Evolutionary conservation across 2,113 vertebrate genomes (phyloP).

Genomic region (Drymodes brunneopygia): DNA sequence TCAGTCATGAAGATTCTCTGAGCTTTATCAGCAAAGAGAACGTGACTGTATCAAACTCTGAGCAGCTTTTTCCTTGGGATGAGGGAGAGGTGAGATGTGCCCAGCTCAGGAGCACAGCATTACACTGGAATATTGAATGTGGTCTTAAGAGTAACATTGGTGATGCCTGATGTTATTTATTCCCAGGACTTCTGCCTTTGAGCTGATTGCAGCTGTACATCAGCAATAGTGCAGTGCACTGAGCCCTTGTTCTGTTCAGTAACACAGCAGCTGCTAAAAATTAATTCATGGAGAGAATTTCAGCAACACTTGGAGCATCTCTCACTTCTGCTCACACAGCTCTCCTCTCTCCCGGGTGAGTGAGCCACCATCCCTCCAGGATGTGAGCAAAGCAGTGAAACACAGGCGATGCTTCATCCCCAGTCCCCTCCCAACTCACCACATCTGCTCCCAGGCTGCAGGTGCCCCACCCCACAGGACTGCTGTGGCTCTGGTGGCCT

Average conservation of each 20-base stretch:
- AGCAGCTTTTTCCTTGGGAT: neutral
- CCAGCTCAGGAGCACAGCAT: neutral
- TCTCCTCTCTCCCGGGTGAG: neutral
- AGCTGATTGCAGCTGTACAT: neutral
- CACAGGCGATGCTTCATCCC: rapidly evolving
- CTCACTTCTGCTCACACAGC: neutral
- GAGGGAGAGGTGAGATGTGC: neutral
- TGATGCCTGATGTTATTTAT: neutral
- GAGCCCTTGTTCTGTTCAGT: neutral
- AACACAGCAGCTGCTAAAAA: neutral
- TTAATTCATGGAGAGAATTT: neutral
- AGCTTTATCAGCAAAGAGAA: neutral
- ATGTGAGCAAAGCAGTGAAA: neutral
- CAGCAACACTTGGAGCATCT: neutral
- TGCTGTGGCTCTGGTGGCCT: slow-evolving; percentile 70
- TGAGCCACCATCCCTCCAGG: rapidly evolving
- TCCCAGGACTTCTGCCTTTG: neutral
- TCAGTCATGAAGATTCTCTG: neutral
- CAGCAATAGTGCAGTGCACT: neutral
- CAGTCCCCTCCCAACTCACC: slow-evolving; percentile 75
- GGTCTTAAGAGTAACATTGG: neutral
- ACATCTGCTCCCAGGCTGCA: slow-evolving; percentile 81
- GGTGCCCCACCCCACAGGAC: slow-evolving; percentile 80
- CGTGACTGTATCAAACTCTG: neutral
- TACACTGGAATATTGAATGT: neutral